Evolutionary conservation across 2,113 vertebrate genomes (phyloP), one percentile per base, ranked within the genome.

Genomic region (Lophius piscatorius): DNA sequence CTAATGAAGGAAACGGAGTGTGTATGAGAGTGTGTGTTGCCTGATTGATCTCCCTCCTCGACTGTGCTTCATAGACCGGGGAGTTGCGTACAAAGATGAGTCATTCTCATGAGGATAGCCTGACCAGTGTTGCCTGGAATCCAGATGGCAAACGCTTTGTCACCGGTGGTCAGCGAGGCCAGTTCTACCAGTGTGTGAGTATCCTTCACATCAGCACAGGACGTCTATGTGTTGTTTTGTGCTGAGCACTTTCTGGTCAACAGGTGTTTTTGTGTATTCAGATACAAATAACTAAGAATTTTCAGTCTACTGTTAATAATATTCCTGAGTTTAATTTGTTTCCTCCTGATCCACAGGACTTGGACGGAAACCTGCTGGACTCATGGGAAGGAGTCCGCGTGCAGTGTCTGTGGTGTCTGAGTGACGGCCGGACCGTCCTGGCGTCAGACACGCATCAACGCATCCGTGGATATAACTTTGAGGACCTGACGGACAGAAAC

Each of bases 401-500:
- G 80, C 97, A 99, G 82, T 99, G 97, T 83, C 93, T 99, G 69
- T 98, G 97, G 97, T 99, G 97, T 88, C 91, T 98, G 90, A 87
- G 92, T 9, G 97, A 99, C 13, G 96, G 97, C n/a, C 95, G 96
- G 81, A 97, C 96, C 14, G 97, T 99, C 61, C 87, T 99, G 87
- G 97, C 97, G 0, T 98, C 97, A 0, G 97, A 99, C 80, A 99
- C 97, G 29, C 97, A 99, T 91, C 97, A 99, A 88, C 94, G 97
- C 62, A 98, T 99, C 86, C 92, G 97, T 26, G 96, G 96, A 21
- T 99, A 99, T 88, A 99, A 98, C 91, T 98, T 99, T 6, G 97
- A 99, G 92, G 97, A 99, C 92, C 95, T 99, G 80, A 98, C 97
- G 22, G 97, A 99, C 92, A 94, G 97, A 89, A 99, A 98, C 92